Evolutionary conservation across 2,113 vertebrate species (phyloP).

Genomic region (Leucopsar rothschildi): DNA sequence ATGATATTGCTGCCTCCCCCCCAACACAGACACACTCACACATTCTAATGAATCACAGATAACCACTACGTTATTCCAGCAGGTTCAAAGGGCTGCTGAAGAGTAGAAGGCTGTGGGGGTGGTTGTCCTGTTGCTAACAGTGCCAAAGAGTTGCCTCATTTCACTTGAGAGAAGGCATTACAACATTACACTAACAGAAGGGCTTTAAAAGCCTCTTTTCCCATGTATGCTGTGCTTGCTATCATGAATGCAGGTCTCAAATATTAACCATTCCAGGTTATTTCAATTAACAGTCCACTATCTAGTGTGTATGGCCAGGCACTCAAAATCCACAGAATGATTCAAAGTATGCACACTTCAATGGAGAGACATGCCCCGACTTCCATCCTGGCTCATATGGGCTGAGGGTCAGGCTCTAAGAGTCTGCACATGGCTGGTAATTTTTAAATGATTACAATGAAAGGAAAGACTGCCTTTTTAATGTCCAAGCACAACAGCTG

Average conservation of each 20-base stretch:
- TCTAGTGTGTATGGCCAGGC: background rate
- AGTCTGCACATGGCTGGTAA: slow-evolving; percentile 15
- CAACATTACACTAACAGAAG: background rate
- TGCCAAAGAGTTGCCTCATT: background rate
- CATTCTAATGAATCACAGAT: slow-evolving; percentile 10
- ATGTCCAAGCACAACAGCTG: slow-evolving; percentile 56
- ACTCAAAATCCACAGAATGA: background rate
- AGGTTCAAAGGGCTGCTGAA: background rate
- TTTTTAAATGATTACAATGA: slow-evolving; percentile 55
- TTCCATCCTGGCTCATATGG: background rate
- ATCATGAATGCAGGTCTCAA: background rate
- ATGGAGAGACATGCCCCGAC: background rate
- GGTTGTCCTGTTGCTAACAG: background rate
- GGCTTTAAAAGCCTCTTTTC: background rate
- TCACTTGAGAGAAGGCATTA: background rate
- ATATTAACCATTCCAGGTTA: background rate
- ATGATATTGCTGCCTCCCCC: background rate
- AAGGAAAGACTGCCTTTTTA: slow-evolving; percentile 56
- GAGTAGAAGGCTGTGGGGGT: background rate
- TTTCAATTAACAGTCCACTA: background rate
- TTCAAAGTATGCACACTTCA: background rate
- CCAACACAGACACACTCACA: background rate
- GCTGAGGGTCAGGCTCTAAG: background rate
- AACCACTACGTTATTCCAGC: background rate
- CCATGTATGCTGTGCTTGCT: background rate